Conservation (phyloP, 2,113 vertebrate species). For the Eulemur rufifrons region DNA sequence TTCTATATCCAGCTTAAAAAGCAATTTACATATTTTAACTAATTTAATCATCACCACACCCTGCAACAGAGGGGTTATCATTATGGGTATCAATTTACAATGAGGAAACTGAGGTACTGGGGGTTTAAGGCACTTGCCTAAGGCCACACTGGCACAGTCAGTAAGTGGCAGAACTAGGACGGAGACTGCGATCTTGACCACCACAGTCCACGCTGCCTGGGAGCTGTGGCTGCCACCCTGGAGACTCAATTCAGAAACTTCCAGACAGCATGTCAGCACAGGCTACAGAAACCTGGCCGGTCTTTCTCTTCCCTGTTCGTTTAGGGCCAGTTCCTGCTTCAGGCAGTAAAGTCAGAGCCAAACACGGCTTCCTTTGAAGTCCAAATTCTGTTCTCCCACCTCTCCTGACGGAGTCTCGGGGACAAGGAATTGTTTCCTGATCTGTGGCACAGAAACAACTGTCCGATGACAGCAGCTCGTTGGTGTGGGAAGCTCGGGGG, state of each 20-base stretch:
- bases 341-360: background rate
- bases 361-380: constrained; percentile 51
- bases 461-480: background rate
- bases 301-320: background rate
- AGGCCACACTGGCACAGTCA: background rate
- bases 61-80: background rate
- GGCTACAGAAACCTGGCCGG: background rate
- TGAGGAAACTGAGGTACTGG: background rate
- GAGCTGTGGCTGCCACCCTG: background rate
- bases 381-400: background rate
- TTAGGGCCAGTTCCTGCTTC: background rate
- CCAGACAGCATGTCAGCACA: background rate
- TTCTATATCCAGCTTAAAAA: background rate
- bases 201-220: background rate
- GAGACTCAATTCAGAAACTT: background rate
- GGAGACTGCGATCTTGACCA: background rate
- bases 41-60: background rate
- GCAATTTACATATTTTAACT: background rate
- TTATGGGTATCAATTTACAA: background rate
- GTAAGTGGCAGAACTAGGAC: background rate
- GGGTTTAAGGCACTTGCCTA: background rate
- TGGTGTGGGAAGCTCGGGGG: background rate
- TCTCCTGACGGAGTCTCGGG: background rate
- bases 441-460: background rate
- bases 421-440: constrained; percentile 16